Evolutionary conservation across 2,797 vertebrate species (phyloP), one percentile per base, ranked within the genome.

Genomic region (Dipus sagitta): DNA sequence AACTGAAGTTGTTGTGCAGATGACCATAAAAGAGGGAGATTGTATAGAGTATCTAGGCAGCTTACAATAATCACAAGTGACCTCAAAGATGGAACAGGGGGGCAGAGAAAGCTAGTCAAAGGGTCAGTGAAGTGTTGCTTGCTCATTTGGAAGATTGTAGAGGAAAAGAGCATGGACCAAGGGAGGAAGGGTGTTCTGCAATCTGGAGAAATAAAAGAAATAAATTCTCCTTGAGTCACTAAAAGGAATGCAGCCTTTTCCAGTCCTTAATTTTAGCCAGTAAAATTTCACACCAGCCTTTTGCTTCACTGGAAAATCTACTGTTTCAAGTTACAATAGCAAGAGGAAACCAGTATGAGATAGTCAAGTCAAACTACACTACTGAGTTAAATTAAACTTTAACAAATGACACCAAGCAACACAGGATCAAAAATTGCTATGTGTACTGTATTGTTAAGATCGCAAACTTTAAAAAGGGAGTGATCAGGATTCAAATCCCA

Each of bases 401-500:
- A 71, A 32, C 32, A n/a, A n/a, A 38, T 21, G 14, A 1, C 30
- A 15, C 10, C 18, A 12, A 38, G 1, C 65, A 60, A 28, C n/a
- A 34, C 1, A n/a, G 6, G 4, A 86, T 88, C 52, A 76, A 38
- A 85, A 47, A 68, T 30, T n/a, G 14, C 20, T 74, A 64, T 86
- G 9, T 38, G 54, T 79, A 30, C n/a, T 14, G 21, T 13, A 10
- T 65, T 71, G 42, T 76, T 80, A 76, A 86, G 60, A 79, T 52
- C 68, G 60, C 30, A 38, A n/a, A n/a, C 34, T 94, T 88, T 94
- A 11, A n/a, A 91, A 80, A 20, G 18, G 84, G 47, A 83, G 24
- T 89, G 91, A 68, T 30, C 6, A 42, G 62, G 34, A 71, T 67
- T 79, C 28, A 79, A 28, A 52, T 79, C 34, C 42, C 13, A 90